Conservation (phyloP, 2,113 vertebrate genomes). For the Glareola pratincola region DNA sequence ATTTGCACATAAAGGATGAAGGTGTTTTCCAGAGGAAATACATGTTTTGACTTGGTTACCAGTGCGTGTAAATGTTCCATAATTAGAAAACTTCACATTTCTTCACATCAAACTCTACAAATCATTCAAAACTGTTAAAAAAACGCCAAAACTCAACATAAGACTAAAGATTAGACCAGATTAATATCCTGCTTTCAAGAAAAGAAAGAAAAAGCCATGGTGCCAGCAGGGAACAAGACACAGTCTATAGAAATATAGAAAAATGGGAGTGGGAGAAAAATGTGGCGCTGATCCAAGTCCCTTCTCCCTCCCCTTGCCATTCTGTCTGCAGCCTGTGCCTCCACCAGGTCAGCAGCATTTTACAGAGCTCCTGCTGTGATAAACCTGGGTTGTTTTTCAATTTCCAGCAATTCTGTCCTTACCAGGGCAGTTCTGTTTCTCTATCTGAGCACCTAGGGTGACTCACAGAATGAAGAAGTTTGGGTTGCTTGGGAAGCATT, state of each 20-base stretch:
- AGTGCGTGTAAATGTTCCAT: background rate
- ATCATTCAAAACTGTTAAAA: background rate
- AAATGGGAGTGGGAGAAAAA: background rate
- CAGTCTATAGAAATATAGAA: accelerated
- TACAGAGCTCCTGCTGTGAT: background rate
- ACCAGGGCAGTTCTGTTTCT: background rate
- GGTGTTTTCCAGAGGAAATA: conserved; percentile 38
- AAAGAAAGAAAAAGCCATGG: background rate
- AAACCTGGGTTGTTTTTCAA: accelerated
- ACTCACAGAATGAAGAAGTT: background rate
- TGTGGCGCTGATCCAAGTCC: background rate
- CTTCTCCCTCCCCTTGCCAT: accelerated
- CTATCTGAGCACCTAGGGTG: background rate
- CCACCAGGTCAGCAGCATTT: background rate
- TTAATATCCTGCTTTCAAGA: background rate
- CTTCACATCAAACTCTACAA: background rate
- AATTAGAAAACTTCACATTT: background rate
- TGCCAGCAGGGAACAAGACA: background rate
- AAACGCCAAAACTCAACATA: background rate
- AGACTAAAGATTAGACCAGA: background rate
- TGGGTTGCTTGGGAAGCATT: background rate
- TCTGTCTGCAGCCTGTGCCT: background rate
- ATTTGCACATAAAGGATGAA: background rate
- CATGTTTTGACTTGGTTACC: background rate
- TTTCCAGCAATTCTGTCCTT: background rate